Conservation (phyloP, 2,888 invertebrate genomes). For the Drosophila diplacantha region DNA sequence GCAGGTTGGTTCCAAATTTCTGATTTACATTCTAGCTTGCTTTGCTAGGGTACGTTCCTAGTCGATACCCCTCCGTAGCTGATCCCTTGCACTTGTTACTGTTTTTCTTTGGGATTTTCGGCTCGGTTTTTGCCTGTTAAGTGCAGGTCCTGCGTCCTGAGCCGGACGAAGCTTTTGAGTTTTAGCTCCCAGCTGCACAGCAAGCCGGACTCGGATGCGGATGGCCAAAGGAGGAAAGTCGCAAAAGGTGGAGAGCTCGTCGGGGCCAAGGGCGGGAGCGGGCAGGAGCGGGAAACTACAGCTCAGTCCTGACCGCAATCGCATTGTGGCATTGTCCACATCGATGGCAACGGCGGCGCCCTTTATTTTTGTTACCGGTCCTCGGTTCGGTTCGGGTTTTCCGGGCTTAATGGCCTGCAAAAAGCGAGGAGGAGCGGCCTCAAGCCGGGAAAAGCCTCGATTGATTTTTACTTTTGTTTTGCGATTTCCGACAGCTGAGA, state of each 20-base stretch:
- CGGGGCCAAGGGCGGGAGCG: not conserved
- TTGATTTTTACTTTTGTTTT: slow-evolving; percentile 46
- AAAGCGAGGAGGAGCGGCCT: slow-evolving; percentile 9
- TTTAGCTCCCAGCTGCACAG: slow-evolving; percentile 56
- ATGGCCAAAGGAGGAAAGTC: slow-evolving; percentile 32
- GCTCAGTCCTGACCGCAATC: slow-evolving; percentile 65
- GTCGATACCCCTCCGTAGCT: not conserved
- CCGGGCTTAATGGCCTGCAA: slow-evolving; percentile 59
- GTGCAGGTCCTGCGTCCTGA: slow-evolving; percentile 57
- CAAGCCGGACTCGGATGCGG: slow-evolving; percentile 62
- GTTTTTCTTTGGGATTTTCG: slow-evolving; percentile 66
- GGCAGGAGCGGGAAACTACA: slow-evolving; percentile 7
- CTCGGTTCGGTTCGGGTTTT: slow-evolving; percentile 20
- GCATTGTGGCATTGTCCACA: slow-evolving; percentile 72
- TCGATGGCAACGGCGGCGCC: slow-evolving; percentile 66
- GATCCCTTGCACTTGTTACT: slow-evolving; percentile 42
- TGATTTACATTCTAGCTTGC: not conserved
- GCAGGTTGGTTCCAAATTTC: not conserved
- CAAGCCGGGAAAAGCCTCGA: slow-evolving; percentile 16
- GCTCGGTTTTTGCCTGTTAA: slow-evolving; percentile 54
- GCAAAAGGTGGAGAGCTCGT: slow-evolving; percentile 17
- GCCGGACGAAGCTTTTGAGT: slow-evolving; percentile 58
- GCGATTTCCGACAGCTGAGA: slow-evolving; percentile 42
- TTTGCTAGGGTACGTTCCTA: not conserved
- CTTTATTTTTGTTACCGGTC: slow-evolving; percentile 61